Conservation (phyloP, 2,113 vertebrate species). For the Ammodramus savannarum region DNA sequence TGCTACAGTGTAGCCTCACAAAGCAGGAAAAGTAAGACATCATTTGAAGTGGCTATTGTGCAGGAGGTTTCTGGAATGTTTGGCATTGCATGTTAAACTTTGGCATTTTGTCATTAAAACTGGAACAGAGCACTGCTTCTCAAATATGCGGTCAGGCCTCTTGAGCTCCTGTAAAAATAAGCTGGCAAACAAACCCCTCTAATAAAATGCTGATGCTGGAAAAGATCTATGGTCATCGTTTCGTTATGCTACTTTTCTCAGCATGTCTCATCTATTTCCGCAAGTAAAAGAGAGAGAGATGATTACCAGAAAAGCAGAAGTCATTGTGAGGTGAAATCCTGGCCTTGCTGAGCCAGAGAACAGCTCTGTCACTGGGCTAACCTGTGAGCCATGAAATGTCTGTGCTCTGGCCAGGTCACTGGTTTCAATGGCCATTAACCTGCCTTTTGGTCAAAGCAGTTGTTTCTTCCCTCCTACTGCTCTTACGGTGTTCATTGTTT, state of each 20-base stretch:
- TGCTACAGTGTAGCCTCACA: background rate
- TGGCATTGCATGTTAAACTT: constrained; percentile 21
- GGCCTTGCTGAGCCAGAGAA: background rate
- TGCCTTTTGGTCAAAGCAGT: background rate
- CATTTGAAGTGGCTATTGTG: constrained; percentile 9
- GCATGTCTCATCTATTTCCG: background rate
- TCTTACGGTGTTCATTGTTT: background rate
- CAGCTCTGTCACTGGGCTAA: background rate
- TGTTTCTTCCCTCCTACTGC: background rate
- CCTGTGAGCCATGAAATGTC: background rate
- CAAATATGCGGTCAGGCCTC: background rate
- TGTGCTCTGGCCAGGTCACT: background rate
- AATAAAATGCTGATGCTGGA: constrained; percentile 50
- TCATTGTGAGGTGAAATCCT: background rate
- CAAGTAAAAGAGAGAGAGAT: background rate
- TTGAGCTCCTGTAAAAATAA: constrained; percentile 59
- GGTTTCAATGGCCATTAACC: background rate
- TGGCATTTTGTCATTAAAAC: constrained; percentile 46
- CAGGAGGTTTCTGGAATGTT: constrained; percentile 33
- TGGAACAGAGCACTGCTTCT: background rate
- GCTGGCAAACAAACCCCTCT: constrained; percentile 32
- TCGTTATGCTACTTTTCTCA: constrained; percentile 37
- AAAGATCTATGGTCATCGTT: constrained; percentile 34
- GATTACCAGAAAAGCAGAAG: background rate
- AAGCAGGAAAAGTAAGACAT: constrained; percentile 34